phyloP scores from a whole-genome alignment of 2,113 vertebrate genomes.

The Callaeas wilsoni region DNA sequence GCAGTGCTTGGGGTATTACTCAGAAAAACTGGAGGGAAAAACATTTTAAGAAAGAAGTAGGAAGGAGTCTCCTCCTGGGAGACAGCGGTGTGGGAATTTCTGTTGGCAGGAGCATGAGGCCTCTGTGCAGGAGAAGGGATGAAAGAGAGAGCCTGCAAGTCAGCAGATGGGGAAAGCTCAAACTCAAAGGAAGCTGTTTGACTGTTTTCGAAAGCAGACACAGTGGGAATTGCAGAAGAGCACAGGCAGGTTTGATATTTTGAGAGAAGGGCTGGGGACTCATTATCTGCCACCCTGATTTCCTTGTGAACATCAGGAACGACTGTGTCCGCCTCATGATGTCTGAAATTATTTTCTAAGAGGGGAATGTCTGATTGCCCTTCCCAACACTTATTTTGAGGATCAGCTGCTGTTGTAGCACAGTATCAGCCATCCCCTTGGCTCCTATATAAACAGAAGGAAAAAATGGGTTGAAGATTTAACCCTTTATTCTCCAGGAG shows the following conservation, averaged over 20 bases:
- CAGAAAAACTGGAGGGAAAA: background rate
- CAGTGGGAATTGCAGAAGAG: background rate
- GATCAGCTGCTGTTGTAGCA: conserved; percentile 4
- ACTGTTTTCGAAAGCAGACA: background rate
- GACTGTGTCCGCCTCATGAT: background rate
- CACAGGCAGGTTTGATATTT: background rate
- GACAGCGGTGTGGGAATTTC: background rate
- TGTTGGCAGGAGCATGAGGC: background rate
- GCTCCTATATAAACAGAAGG: background rate
- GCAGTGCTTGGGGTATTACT: background rate
- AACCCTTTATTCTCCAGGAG: background rate
- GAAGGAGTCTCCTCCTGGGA: background rate
- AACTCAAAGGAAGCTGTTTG: background rate
- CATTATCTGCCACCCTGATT: background rate
- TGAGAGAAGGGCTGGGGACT: background rate
- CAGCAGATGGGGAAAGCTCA: background rate
- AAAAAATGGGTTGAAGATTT: background rate
- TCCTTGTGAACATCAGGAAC: background rate
- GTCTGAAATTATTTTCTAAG: conserved; percentile 15
- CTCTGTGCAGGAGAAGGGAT: background rate
- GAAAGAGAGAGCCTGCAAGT: background rate
- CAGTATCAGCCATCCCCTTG: background rate
- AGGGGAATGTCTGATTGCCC: background rate
- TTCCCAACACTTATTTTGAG: background rate
- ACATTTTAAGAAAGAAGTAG: background rate